phyloP scores from a whole-genome alignment of 2,797 vertebrate species.

The Tiaroga cobitis region DNA sequence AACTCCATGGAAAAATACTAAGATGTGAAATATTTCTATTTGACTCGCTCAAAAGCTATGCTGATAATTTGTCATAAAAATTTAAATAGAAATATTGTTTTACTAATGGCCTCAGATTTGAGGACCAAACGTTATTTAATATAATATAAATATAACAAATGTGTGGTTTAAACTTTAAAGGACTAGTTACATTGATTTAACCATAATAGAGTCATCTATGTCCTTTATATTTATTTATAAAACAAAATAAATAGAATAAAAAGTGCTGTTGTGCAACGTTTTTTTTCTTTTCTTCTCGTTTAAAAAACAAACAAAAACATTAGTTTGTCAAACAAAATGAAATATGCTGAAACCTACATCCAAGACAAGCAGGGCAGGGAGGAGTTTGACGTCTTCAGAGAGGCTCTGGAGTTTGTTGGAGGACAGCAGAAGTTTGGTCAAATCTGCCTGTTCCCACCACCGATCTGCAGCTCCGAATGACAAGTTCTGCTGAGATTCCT shows the following conservation, averaged over 20 bases:
- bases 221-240: not conserved
- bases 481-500: slow-evolving; percentile 83
- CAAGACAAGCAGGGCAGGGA: slow-evolving; percentile 84
- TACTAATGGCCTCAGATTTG: not conserved
- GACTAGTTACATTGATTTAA: not conserved
- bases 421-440: slow-evolving; percentile 90
- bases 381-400: slow-evolving; percentile 86
- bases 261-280: not conserved
- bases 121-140: not conserved
- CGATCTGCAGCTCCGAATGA: slow-evolving; percentile 84
- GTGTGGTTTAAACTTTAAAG: not conserved
- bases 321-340: not conserved
- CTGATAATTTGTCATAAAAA: not conserved
- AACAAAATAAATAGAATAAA: not conserved
- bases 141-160: not conserved
- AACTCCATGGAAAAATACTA: not conserved
- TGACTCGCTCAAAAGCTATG: not conserved
- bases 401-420: slow-evolving; percentile 88
- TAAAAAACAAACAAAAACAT: too few species aligned
- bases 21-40: not conserved
- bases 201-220: not conserved
- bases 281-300: not conserved
- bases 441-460: slow-evolving; percentile 97
- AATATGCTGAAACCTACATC: slow-evolving; percentile 82
- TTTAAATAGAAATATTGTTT: not conserved